These are phyloP conservation scores for Trachymyrmex cornetzi DNA, from an alignment of 1,140 invertebrate genomes.

Conservation along the genomic window DNA sequence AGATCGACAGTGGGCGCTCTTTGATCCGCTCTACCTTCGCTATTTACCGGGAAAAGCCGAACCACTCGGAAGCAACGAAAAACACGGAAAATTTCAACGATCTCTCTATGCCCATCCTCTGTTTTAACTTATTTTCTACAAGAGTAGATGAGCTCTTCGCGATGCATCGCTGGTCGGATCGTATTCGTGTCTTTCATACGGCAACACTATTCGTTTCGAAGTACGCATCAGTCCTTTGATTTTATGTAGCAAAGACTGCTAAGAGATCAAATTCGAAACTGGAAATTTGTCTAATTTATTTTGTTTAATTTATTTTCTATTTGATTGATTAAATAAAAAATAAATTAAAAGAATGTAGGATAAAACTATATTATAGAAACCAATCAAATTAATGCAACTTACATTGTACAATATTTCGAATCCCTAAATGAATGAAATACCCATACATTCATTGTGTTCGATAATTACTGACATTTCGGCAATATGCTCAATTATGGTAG, in stretches of 20 bases:
- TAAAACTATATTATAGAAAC: not conserved
- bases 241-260: not conserved
- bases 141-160: slow-evolving; percentile 32
- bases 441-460: not conserved
- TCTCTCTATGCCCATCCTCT: slow-evolving; percentile 18
- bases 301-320: too few relatives aligned
- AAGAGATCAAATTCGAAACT: not conserved
- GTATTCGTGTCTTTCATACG: not conserved
- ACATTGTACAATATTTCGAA: not conserved
- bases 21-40: slow-evolving; percentile 48
- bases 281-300: not conserved
- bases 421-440: not conserved
- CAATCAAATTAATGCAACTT: not conserved
- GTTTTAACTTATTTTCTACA: slow-evolving; percentile 46
- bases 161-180: slow-evolving; percentile 28
- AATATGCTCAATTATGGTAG: not conserved
- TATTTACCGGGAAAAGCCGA: slow-evolving; percentile 45
- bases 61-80: slow-evolving; percentile 20
- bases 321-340: not conserved
- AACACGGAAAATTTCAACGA: slow-evolving; percentile 54
- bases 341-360: not conserved
- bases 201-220: not conserved
- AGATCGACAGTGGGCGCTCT: slow-evolving; percentile 22
- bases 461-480: slow-evolving; percentile 2
- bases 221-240: not conserved